phyloP scores from a whole-genome alignment of 1,140 invertebrate species.

The Lasioglossum albipes region DNA sequence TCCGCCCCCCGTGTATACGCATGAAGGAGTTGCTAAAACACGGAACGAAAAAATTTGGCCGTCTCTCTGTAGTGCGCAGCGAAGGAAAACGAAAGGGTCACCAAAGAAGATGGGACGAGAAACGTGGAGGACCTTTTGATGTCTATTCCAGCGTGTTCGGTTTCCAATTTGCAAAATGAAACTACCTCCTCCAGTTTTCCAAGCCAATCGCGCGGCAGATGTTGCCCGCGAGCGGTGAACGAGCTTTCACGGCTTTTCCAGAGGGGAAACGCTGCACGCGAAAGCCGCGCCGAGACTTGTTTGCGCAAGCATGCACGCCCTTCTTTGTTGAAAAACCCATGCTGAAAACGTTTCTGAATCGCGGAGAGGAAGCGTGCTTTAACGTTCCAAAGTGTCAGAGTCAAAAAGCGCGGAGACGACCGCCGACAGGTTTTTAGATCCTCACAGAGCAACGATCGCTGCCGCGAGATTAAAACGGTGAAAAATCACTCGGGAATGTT shows the following conservation, averaged over 20 bases:
- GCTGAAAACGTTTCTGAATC: slow-evolving; percentile 41
- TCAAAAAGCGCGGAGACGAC: slow-evolving; percentile 10
- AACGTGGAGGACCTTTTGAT: slow-evolving; percentile 29
- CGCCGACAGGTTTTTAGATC: slow-evolving; percentile 2
- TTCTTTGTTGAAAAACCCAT: slow-evolving; percentile 25
- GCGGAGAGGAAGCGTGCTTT: background rate
- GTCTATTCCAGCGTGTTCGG: slow-evolving; percentile 8
- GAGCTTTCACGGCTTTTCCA: slow-evolving; percentile 14
- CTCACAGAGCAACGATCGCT: slow-evolving; percentile 11
- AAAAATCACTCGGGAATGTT: background rate
- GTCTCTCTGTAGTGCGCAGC: background rate
- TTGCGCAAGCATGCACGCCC: slow-evolving; percentile 26
- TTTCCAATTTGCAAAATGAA: slow-evolving; percentile 54
- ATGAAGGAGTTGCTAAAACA: background rate
- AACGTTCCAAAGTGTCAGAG: slow-evolving; percentile 19
- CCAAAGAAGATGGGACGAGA: background rate
- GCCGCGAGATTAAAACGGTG: slow-evolving; percentile 1
- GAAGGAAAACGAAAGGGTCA: background rate
- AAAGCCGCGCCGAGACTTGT: slow-evolving; percentile 16
- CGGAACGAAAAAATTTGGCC: background rate
- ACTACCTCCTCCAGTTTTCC: slow-evolving; percentile 23
- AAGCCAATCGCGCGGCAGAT: slow-evolving; percentile 42
- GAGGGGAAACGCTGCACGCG: background rate
- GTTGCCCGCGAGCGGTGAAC: slow-evolving; percentile 28
- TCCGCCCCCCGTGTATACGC: background rate